Conservation (phyloP, 1,140 invertebrate species). For the Penaeus chinensis region DNA sequence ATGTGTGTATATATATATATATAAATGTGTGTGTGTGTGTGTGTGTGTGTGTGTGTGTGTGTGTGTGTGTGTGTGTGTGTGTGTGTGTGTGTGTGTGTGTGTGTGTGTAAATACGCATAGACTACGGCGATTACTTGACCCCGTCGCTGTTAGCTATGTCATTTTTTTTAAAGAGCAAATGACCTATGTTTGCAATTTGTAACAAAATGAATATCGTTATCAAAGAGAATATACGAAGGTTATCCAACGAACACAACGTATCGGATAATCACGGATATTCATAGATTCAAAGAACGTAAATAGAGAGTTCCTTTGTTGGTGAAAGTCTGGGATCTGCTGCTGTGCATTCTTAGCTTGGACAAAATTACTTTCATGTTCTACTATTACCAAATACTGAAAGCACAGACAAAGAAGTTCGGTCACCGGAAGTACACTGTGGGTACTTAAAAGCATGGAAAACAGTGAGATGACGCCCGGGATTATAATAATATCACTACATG, state of each 20-base stretch:
- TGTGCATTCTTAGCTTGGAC: too few species aligned
- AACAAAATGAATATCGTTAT: too few species aligned
- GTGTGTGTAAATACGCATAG: background rate
- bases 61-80: background rate
- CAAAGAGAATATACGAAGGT: too few species aligned
- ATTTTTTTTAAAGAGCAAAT: background rate
- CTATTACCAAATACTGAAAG: too few species aligned
- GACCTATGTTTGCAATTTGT: background rate
- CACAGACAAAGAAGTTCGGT: too few species aligned
- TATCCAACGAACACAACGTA: too few species aligned
- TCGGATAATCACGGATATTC: too few species aligned
- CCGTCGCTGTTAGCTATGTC: too few species aligned
- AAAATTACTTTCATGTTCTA: too few species aligned
- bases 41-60: constrained; percentile 12
- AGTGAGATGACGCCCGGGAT: background rate
- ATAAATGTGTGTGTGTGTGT: background rate
- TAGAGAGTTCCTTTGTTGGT: too few species aligned
- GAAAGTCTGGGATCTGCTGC: too few species aligned
- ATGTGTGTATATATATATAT: constrained; percentile 26
- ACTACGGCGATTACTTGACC: background rate
- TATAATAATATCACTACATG: background rate
- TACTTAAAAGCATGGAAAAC: background rate
- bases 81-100: background rate
- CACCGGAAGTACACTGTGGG: background rate
- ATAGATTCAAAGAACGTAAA: too few species aligned